Conservation (phyloP, 2,888 invertebrate genomes). For the Lysandra coridon region DNA sequence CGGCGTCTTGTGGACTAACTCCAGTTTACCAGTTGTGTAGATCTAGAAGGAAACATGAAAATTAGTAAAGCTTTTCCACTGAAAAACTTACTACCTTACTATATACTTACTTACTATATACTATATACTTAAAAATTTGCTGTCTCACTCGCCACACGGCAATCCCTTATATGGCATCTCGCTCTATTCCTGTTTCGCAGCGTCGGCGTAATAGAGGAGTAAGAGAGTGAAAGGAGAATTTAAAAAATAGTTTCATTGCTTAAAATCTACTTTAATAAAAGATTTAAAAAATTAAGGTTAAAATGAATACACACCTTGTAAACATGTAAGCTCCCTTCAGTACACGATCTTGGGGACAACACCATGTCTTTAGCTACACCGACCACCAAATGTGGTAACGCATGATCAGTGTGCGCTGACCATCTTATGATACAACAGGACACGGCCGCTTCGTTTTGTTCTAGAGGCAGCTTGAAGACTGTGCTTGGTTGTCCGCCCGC, state of each 20-base stretch:
- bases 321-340: slow-evolving; percentile 92
- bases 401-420: slow-evolving; percentile 74
- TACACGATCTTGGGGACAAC: slow-evolving; percentile 91
- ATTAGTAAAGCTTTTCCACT: not conserved
- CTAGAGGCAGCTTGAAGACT: slow-evolving; percentile 87
- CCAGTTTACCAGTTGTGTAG: slow-evolving; percentile 90
- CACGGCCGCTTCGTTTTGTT: slow-evolving; percentile 98
- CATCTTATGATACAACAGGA: slow-evolving; percentile 92
- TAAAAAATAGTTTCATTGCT: too few relatives aligned
- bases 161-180: too few relatives aligned
- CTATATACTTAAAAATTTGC: too few relatives aligned
- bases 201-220: too few relatives aligned
- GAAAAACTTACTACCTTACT: too few relatives aligned
- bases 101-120: too few relatives aligned
- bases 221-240: too few relatives aligned
- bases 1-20: slow-evolving; percentile 95
- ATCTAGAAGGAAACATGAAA: slow-evolving; percentile 60
- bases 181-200: too few relatives aligned
- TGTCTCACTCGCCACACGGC: too few relatives aligned
- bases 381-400: slow-evolving; percentile 84
- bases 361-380: slow-evolving; percentile 95
- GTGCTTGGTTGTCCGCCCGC: slow-evolving; percentile 83
- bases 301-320: slow-evolving; percentile 81
- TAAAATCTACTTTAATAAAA: too few relatives aligned
- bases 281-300: not conserved